Evolutionary conservation across 1,140 invertebrate species (phyloP).

Genomic region (Acromyrmex heyeri): DNA sequence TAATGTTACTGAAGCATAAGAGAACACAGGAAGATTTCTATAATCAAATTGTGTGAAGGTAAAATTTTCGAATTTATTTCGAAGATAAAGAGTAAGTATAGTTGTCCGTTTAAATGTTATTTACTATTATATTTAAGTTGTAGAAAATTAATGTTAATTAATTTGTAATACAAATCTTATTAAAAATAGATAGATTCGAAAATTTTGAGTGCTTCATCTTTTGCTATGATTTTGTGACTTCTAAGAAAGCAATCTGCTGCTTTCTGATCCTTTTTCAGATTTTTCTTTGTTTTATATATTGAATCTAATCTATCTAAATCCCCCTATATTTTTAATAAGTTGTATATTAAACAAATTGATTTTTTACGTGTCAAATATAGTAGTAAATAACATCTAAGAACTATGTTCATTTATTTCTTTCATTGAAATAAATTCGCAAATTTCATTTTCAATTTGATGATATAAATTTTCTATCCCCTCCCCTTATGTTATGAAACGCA

Average conservation of each 20-base stretch:
- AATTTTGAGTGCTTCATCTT: neutral
- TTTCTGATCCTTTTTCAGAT: neutral
- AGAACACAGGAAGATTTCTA: neutral
- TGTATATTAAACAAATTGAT: neutral
- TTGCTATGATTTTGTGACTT: neutral
- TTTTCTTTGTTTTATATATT: neutral
- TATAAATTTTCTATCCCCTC: too few relatives aligned
- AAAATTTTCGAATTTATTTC: neutral
- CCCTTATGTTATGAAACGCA: conserved; percentile 29
- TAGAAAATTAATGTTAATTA: conserved; percentile 7
- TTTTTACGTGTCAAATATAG: neutral
- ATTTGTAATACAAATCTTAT: neutral
- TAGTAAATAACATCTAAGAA: neutral
- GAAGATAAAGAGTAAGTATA: neutral
- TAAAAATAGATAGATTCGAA: neutral
- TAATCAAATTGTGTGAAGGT: neutral
- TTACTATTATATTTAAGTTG: neutral
- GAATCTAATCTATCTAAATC: neutral
- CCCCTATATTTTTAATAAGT: neutral
- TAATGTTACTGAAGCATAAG: neutral
- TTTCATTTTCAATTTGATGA: neutral
- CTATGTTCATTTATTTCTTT: neutral
- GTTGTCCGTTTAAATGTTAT: neutral
- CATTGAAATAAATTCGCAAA: neutral
- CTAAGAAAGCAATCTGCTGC: neutral